Evolutionary conservation across 1,140 invertebrate genomes (phyloP).

Genomic region (Aphelenchoides avenae): DNA sequence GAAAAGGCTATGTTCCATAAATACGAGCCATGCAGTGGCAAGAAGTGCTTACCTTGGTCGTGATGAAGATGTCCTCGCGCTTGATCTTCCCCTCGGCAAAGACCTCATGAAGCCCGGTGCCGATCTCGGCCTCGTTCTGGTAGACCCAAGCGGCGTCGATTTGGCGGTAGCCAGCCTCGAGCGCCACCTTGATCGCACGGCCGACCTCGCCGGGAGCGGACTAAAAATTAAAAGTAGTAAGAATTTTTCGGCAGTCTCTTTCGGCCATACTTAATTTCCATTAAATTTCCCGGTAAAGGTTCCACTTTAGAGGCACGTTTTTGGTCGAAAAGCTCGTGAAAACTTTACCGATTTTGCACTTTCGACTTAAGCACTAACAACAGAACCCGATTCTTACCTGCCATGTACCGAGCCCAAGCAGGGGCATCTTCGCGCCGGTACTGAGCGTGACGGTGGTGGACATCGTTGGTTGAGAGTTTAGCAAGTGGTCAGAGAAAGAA

Average conservation of each 20-base stretch:
- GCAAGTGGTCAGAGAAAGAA: too few species aligned
- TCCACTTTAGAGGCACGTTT: constrained; percentile 30
- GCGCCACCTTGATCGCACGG: constrained; percentile 67
- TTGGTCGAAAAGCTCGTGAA: too few species aligned
- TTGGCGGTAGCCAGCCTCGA: too few species aligned
- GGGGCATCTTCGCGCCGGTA: constrained; percentile 36
- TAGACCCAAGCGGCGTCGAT: too few species aligned
- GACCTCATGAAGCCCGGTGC: constrained; percentile 72
- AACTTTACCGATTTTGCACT: too few species aligned
- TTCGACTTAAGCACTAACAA: too few species aligned
- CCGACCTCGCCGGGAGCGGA: too few species aligned
- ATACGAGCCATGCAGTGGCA: constrained; percentile 5
- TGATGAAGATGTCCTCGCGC: constrained; percentile 75
- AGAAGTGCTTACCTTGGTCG: constrained; percentile 66
- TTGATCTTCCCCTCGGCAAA: constrained; percentile 69
- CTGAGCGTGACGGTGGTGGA: too few species aligned
- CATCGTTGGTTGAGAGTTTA: too few species aligned
- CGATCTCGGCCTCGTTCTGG: constrained; percentile 74
- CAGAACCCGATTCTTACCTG: constrained; percentile 16
- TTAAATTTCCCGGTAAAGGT: constrained; percentile 41
- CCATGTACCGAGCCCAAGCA: constrained; percentile 31
- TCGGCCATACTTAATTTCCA: constrained; percentile 68
- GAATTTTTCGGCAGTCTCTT: too few species aligned
- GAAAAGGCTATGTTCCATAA: not conserved
- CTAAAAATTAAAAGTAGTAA: too few species aligned